Evolutionary conservation across 2,797 vertebrate species (phyloP), one percentile per base, ranked within the genome.

Genomic region (Cyprinodon diabolis): DNA sequence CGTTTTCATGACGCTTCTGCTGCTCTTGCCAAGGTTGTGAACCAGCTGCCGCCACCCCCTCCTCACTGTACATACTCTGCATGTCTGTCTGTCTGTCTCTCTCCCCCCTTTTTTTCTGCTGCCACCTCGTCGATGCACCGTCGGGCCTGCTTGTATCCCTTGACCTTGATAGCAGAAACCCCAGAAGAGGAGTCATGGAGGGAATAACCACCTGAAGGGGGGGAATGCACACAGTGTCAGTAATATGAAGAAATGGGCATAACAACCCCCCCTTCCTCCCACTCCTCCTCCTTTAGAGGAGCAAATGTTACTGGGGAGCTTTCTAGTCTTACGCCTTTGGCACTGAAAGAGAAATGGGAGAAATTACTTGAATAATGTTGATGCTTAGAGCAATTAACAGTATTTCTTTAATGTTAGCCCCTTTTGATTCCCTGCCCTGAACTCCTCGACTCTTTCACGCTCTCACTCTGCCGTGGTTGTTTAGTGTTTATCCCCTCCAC

Each of bases 101-200:
- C 79, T 30, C 68, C 48, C 40, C 48, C 1, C 1, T 85, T 80
- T 78, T 85, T 80, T 78, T 90, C 82, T 79, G 81, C 87, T 88
- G 92, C 89, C 87, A 84, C 87, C 94, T 94, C 95, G 96, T 96
- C 96, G 96, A 96, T 96, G 95, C 93, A 96, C 97, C 96, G 96
- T 96, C 97, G 96, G 96, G 97, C 97, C 96, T 95, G 95, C 97
- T 97, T 96, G 97, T 97, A 96, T 97, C 97, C 93, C 95, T 97
- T 99, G 97, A 99, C 98, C 97, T 99, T 97, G 96, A 96, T 95
- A 95, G 96, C 96, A 95, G 95, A 97, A 96, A 96, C 95, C 95
- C 94, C 94, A 94, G 94, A 95, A 96, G 90, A 90, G 72, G 90
- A 91, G 84, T 86, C 57, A 43, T 13, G 55, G 40, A 1, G 88